phyloP scores from a whole-genome alignment of 2,888 invertebrate species.

The Sarcophaga variegata region DNA sequence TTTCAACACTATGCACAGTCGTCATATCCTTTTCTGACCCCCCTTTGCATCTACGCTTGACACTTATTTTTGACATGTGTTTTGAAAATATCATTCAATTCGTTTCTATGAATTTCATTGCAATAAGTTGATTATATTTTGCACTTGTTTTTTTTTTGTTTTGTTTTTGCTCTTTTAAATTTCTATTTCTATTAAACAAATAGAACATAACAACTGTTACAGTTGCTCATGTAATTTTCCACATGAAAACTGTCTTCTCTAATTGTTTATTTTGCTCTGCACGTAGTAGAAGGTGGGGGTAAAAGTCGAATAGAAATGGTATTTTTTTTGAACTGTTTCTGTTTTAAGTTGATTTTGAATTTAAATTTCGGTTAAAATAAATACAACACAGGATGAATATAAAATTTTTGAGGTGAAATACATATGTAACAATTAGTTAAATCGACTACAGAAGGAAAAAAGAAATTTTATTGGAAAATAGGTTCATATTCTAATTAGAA shows the following conservation, averaged over 20 bases:
- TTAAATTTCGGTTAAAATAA: too few relatives aligned
- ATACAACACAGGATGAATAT: background rate
- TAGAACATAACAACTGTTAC: slow-evolving; percentile 14
- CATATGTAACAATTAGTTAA: background rate
- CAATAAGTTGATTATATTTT: slow-evolving; percentile 18
- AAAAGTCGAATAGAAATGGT: too few relatives aligned
- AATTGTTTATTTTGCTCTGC: slow-evolving; percentile 24
- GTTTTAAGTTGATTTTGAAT: too few relatives aligned
- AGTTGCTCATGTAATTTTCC: background rate
- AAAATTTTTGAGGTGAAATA: background rate
- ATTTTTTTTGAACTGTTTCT: too few relatives aligned
- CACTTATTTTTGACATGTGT: slow-evolving; percentile 35
- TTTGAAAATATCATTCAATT: background rate
- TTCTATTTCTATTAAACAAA: slow-evolving; percentile 40
- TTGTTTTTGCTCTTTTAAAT: slow-evolving; percentile 3
- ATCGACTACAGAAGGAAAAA: too few relatives aligned
- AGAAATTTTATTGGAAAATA: background rate
- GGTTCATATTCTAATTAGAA: background rate
- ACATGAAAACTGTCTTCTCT: slow-evolving; percentile 24
- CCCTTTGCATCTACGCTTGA: background rate
- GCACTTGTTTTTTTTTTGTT: background rate
- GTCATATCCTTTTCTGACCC: too few relatives aligned
- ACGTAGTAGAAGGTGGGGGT: background rate
- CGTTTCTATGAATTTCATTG: slow-evolving; percentile 16
- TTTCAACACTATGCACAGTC: too few relatives aligned